A percentile compares a stretch with the other conserved stretches of the same genome.
Conservation (phyloP, 2,113 vertebrate species). For the Nycticebus coucang region DNA sequence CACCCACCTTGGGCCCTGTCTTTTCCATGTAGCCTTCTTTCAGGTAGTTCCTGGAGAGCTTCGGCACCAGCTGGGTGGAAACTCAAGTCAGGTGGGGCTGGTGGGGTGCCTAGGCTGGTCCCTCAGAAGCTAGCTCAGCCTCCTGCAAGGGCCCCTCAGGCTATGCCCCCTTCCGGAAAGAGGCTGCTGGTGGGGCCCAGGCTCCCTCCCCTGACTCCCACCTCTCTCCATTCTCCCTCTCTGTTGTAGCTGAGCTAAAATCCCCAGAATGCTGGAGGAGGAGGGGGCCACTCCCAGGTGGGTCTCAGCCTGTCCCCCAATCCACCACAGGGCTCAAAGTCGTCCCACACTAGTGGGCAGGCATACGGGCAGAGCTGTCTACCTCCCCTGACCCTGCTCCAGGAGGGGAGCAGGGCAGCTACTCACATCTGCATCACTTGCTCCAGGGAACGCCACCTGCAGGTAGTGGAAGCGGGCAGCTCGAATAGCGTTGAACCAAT, state of each 20-base stretch:
- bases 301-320: background rate
- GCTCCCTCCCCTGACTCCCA: accelerated
- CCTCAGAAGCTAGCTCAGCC: background rate
- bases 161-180: background rate
- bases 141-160: background rate
- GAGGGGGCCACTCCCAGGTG: background rate
- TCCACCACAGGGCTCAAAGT: background rate
- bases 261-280: background rate
- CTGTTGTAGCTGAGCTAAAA: background rate
- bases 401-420: accelerated
- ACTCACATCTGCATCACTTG: conserved; percentile 92
- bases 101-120: background rate
- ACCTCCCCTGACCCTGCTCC: background rate
- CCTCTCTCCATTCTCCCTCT: accelerated
- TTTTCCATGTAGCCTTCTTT: conserved; percentile 96
- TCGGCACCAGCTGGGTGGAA: conserved; percentile 90
- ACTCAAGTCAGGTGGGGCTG: accelerated
- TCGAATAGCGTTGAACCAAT: conserved; percentile 97
- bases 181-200: background rate
- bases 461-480: conserved; percentile 96
- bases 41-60: conserved; percentile 96
- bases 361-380: background rate
- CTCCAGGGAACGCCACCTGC: conserved; percentile 96
- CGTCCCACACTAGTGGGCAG: background rate
- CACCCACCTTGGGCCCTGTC: conserved; percentile 95